Percentiles rank a stretch among this genome's conserved stretches.
Evolutionary conservation across 2,888 invertebrate species (phyloP).

Genomic region (Lasioglossum marginatum): DNA sequence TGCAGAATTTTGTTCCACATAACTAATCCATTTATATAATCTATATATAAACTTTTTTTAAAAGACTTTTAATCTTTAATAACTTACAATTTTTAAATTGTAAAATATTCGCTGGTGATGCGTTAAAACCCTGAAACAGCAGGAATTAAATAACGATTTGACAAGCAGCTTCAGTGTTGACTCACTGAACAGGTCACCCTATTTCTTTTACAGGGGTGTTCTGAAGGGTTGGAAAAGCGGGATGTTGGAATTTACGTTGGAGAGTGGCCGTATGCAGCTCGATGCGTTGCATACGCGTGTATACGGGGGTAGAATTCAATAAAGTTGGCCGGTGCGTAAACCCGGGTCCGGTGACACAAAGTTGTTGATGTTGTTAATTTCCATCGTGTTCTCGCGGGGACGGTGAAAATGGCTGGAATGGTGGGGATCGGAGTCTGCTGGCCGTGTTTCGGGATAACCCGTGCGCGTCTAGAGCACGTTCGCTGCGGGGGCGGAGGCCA

Average conservation of each 20-base stretch:
- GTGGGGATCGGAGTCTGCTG: conserved; percentile 57
- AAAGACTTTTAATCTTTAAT: too few species aligned
- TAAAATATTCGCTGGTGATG: too few species aligned
- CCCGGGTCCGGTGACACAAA: conserved; percentile 47
- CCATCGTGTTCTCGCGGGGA: conserved; percentile 61
- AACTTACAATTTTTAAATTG: too few species aligned
- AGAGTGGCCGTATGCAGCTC: conserved; percentile 7
- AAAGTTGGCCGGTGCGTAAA: conserved; percentile 47
- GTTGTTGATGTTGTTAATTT: conserved; percentile 72
- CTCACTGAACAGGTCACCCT: not conserved
- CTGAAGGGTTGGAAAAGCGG: not conserved
- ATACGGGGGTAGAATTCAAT: conserved; percentile 50
- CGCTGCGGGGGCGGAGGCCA: conserved; percentile 9
- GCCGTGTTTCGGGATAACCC: conserved; percentile 55
- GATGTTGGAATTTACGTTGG: not conserved
- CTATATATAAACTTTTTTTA: too few species aligned
- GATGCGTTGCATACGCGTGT: not conserved
- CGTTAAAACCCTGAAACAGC: too few species aligned
- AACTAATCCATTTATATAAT: not conserved
- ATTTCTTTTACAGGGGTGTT: not conserved
- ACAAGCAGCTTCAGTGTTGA: not conserved
- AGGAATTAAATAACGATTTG: not conserved
- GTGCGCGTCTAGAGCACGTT: conserved; percentile 51
- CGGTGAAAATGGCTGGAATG: not conserved
- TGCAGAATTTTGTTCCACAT: not conserved